phyloP scores from a whole-genome alignment of 2,888 invertebrate genomes.

The Spatulosminthurus flaviceps region DNA sequence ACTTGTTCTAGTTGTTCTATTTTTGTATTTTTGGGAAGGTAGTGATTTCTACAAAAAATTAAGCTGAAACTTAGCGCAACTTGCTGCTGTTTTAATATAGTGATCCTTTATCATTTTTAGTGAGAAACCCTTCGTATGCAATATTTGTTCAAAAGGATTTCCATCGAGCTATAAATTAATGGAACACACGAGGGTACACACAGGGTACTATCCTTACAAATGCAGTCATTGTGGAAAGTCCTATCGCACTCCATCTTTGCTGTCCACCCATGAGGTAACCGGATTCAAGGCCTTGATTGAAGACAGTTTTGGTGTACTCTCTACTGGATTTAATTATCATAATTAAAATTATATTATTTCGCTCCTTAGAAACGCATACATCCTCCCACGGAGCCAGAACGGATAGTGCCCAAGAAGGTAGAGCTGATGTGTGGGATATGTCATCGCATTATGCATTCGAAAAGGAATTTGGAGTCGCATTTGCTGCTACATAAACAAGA shows the following conservation, averaged over 20 bases:
- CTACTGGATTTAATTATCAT: background rate
- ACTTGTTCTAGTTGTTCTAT: too few species aligned
- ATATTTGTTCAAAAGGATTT: conserved; percentile 58
- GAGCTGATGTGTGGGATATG: conserved; percentile 60
- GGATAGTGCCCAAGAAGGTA: conserved; percentile 36
- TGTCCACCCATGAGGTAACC: conserved; percentile 58
- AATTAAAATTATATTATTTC: background rate
- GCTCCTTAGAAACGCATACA: conserved; percentile 43
- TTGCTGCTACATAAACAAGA: conserved; percentile 80
- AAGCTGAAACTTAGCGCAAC: too few species aligned
- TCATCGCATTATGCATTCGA: conserved; percentile 74
- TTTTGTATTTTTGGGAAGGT: conserved; percentile 33
- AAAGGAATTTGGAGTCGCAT: conserved; percentile 86
- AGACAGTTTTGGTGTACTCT: too few species aligned
- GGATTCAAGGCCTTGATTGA: too few species aligned
- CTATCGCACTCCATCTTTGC: conserved; percentile 58
- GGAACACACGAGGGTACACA: conserved; percentile 61
- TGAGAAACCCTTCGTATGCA: conserved; percentile 55
- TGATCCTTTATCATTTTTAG: conserved; percentile 47
- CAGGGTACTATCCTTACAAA: conserved; percentile 58
- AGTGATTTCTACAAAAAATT: too few species aligned
- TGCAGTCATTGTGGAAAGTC: conserved; percentile 57
- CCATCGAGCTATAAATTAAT: conserved; percentile 60
- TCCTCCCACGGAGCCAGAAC: conserved; percentile 12
- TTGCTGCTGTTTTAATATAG: too few species aligned